Base-by-base conservation (phyloP, 2,797 vertebrate species). In the Gorsachius magnificus region DNA sequence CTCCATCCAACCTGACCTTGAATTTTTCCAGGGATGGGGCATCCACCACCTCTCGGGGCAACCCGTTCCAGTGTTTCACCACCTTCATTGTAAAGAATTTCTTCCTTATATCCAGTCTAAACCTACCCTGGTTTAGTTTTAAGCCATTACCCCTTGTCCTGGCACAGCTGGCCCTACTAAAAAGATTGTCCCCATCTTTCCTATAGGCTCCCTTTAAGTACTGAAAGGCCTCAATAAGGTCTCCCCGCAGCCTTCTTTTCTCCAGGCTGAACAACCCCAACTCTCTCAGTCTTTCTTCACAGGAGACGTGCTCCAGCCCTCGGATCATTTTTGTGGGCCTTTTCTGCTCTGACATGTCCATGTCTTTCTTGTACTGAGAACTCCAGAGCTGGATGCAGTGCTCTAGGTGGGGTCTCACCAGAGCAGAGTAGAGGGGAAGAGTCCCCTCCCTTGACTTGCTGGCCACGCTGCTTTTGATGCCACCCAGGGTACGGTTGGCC, bases 321-420 rank as follows among this genome's bases (percentile, higher is more conserved):
- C 24, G 28, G 61, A 64, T 19, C 2, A 33, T 50, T 11, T 38
- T 78, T 21, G n/a, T 58, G 38, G 18, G 7, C 20, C 2, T 75
- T 17, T 8, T 56, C 46, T 41, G 22, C 20, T 76, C 29, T n/a
- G 51, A 22, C 22, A 51, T 6, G 16, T 51, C 56, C 12, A 6
- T 24, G 8, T 60, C 26, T 24, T 57, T 81, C 22, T 5, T 36
- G 5, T 61, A 19, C 17, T 51, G 43, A 46, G 17, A 41, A 4
- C 29, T 11, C 19, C 78, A n/a, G 29, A 51, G 9, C 8, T 65
- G 57, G 9, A 61, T 0, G 0, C 14, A 53, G 26, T 7, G 13
- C 35, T 76, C 6, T 14, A 51, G 19, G 9, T 46, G 16, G 9
- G 28, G 14, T 61, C 12, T 80, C 41, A 61, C 4, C 2, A 71